Percentiles rank a stretch among this genome's conserved stretches.
Evolutionary conservation across 2,797 vertebrate species (phyloP).

Genomic region (Mormyrops boulengeri): DNA sequence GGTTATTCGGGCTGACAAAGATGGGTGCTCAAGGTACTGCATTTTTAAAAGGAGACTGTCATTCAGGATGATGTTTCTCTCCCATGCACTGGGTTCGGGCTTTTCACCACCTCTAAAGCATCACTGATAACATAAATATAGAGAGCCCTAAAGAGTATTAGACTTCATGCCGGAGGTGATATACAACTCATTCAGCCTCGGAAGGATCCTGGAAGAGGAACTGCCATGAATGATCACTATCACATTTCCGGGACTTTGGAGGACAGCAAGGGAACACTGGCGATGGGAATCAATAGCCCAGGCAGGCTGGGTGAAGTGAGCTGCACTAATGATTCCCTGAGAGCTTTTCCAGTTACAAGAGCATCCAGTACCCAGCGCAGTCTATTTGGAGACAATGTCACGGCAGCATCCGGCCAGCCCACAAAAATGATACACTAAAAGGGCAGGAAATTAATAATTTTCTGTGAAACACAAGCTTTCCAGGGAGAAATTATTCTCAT

Average conservation of each 20-base stretch:
- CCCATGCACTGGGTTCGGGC: neutral
- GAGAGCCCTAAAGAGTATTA: neutral
- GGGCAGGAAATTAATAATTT: neutral
- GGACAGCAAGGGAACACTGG: neutral
- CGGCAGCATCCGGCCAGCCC: neutral
- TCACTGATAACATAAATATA: neutral
- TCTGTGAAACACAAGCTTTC: neutral
- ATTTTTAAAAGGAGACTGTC: neutral
- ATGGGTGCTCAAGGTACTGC: neutral
- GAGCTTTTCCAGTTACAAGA: slow-evolving; percentile 8
- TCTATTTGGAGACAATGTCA: neutral
- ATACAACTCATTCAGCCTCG: neutral
- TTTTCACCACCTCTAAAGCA: neutral
- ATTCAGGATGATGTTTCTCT: neutral
- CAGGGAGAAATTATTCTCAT: neutral
- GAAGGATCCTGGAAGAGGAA: neutral
- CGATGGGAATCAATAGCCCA: neutral
- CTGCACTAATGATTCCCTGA: slow-evolving; percentile 19
- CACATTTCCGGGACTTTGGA: neutral
- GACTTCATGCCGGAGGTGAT: neutral
- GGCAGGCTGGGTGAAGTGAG: neutral
- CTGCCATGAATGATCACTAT: neutral
- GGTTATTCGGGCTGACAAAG: neutral
- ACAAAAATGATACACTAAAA: neutral
- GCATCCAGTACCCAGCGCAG: neutral